Percentiles rank a stretch among this genome's conserved stretches.
Conservation (phyloP, 2,888 invertebrate genomes). For the Patella ulyssiponensis region DNA sequence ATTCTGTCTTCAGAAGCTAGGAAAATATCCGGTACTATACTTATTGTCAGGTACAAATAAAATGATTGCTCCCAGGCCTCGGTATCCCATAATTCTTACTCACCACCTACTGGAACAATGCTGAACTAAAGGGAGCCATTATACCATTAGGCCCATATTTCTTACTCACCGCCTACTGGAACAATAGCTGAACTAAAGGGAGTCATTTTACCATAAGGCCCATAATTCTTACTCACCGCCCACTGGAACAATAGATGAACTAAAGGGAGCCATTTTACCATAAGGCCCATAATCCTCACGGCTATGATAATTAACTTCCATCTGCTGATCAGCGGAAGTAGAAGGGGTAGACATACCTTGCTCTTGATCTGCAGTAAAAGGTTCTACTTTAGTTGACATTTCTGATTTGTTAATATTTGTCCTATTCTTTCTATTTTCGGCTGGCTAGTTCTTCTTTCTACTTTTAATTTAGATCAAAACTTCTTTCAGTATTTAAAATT, state of each 20-base stretch:
- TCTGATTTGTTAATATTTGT: too few relatives aligned
- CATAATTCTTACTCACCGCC: not conserved
- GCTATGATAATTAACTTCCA: not conserved
- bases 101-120: not conserved
- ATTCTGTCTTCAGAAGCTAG: too few relatives aligned
- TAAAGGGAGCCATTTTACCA: not conserved
- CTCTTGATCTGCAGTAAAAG: too few relatives aligned
- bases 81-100: not conserved
- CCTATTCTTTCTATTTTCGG: too few relatives aligned
- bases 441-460: too few relatives aligned
- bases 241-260: not conserved
- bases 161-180: not conserved
- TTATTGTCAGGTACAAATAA: too few relatives aligned
- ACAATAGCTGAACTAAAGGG: not conserved
- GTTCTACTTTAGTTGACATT: too few relatives aligned
- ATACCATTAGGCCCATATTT: not conserved
- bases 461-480: too few relatives aligned
- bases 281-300: conserved; percentile 1
- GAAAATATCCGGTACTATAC: too few relatives aligned
- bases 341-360: not conserved
- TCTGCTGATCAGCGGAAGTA: not conserved
- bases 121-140: not conserved
- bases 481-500: too few relatives aligned
- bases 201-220: not conserved
- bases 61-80: too few relatives aligned